phyloP scores from a whole-genome alignment of 1,140 invertebrate species.

The Zophobas atratus region DNA sequence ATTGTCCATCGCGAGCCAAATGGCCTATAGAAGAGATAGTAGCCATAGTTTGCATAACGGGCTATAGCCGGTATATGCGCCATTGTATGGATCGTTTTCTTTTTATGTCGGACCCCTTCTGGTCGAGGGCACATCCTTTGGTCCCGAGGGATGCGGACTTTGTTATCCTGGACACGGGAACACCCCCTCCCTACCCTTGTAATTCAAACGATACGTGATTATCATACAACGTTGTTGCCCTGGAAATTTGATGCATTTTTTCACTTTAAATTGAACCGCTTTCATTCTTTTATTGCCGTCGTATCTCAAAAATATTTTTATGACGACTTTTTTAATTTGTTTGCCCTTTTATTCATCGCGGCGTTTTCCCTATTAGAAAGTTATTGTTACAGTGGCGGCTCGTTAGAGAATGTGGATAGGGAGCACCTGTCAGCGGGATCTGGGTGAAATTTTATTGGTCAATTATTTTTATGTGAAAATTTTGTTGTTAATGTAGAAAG shows the following conservation, averaged over 20 bases:
- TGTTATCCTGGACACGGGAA: slow-evolving; percentile 50
- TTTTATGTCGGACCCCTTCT: slow-evolving; percentile 61
- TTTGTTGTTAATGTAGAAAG: no score
- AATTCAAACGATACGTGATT: slow-evolving; percentile 63
- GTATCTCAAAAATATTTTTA: slow-evolving; percentile 19
- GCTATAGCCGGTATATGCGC: slow-evolving; percentile 57
- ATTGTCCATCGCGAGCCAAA: slow-evolving; percentile 61
- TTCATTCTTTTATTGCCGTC: not conserved
- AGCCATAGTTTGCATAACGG: slow-evolving; percentile 63
- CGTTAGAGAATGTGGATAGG: no score
- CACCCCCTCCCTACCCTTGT: slow-evolving; percentile 47
- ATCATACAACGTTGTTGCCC: slow-evolving; percentile 50
- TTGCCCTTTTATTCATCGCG: no score
- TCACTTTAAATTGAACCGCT: slow-evolving; percentile 19
- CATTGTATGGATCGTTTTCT: slow-evolving; percentile 60
- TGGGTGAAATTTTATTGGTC: no score
- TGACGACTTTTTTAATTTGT: not conserved
- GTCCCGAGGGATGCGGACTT: slow-evolving; percentile 52
- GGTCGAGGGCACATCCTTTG: slow-evolving; percentile 47
- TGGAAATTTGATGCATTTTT: slow-evolving; percentile 43
- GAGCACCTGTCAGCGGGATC: no score
- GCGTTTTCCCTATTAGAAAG: no score
- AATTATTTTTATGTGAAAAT: no score
- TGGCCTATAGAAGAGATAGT: slow-evolving; percentile 62
- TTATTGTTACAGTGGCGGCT: no score